These are phyloP conservation scores for Philhelius pedissequus DNA, from an alignment of 2,888 invertebrate genomes.

Conservation along the genomic window DNA sequence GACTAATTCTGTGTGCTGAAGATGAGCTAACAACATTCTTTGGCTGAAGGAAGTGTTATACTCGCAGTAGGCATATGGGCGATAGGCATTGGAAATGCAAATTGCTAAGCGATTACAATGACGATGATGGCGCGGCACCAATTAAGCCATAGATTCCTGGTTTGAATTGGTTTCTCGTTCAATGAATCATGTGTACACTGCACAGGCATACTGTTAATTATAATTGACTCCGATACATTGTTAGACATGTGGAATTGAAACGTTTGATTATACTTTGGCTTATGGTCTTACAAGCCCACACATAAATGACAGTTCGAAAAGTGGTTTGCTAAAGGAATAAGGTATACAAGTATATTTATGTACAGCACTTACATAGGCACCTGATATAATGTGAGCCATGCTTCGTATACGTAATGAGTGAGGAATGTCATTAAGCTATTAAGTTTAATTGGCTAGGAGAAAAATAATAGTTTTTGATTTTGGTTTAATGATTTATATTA, in stretches of 20 bases:
- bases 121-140: conserved; percentile 11
- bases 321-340: not conserved
- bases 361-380: no score
- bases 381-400: not conserved
- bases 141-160: conserved; percentile 38
- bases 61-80: no score
- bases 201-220: conserved; percentile 38
- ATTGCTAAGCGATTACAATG: conserved; percentile 50
- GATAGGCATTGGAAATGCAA: conserved; percentile 46
- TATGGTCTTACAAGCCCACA: not conserved
- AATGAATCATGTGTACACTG: conserved; percentile 27
- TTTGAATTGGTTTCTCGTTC: conserved; percentile 28
- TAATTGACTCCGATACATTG: conserved; percentile 40
- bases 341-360: not conserved
- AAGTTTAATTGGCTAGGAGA: not conserved
- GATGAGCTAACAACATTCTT: conserved; percentile 27
- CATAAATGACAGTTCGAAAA: not conserved
- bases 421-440: not conserved
- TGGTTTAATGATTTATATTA: not conserved
- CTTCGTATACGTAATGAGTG: not conserved
- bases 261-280: conserved; percentile 15
- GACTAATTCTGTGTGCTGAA: not conserved
- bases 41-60: conserved; percentile 23
- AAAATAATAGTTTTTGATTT: not conserved
- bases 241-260: conserved; percentile 25